Evolutionary conservation across 1,140 invertebrate species (phyloP).

Genomic region (Drosophila serrata): DNA sequence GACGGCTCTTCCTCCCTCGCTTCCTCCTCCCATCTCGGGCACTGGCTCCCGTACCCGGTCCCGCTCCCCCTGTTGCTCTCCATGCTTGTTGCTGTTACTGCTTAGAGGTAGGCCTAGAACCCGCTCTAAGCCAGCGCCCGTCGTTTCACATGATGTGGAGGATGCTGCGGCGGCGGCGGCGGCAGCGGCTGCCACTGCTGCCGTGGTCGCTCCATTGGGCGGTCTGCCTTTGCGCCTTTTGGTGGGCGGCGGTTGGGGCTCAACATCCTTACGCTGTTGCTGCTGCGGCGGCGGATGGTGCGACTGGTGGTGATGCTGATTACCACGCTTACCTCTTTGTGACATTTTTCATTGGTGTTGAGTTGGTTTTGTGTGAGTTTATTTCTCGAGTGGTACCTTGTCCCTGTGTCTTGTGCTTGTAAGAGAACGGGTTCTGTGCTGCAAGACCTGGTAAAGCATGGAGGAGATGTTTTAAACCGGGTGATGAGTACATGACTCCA

Average conservation of each 20-base stretch:
- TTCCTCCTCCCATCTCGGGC: constrained; percentile 14
- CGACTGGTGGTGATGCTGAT: constrained; percentile 70
- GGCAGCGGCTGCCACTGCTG: constrained; percentile 29
- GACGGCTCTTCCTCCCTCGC: constrained; percentile 9
- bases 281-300: constrained; percentile 77
- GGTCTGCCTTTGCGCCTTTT: constrained; percentile 84
- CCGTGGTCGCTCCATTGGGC: constrained; percentile 67
- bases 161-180: constrained; percentile 33
- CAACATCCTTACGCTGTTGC: constrained; percentile 83
- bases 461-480: background rate
- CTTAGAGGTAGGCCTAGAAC: constrained; percentile 28
- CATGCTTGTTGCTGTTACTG: constrained; percentile 39
- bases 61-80: constrained; percentile 29
- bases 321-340: constrained; percentile 85
- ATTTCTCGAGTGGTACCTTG: constrained; percentile 52
- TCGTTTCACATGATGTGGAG: constrained; percentile 7
- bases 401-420: constrained; percentile 43
- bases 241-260: constrained; percentile 82
- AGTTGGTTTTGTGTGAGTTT: constrained; percentile 70
- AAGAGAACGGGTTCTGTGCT: constrained; percentile 44
- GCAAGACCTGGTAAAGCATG: constrained; percentile 24
- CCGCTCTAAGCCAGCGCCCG: constrained; percentile 41
- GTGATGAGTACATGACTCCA: background rate
- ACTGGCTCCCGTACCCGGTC: background rate
- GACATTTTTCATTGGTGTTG: constrained; percentile 85